Conservation (phyloP, 1,140 invertebrate species). For the Paralvinella palmiformis region DNA sequence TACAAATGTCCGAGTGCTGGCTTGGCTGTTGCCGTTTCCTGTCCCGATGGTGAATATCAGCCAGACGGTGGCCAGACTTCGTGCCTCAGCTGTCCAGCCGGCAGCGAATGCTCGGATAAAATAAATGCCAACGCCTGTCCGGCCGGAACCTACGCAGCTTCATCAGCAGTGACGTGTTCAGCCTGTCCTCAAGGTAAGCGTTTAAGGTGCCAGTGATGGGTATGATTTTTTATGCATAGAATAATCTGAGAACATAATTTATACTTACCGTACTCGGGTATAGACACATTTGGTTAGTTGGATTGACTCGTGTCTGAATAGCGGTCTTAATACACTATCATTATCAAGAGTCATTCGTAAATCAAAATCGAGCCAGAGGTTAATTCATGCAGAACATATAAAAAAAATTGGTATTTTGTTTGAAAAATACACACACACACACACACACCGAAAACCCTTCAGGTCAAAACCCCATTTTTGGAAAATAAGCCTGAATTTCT, state of each 20-base stretch:
- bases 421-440: no score
- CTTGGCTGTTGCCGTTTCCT: slow-evolving; percentile 25
- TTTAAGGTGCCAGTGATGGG: background rate
- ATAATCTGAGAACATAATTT: background rate
- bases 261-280: background rate
- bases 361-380: background rate
- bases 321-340: background rate
- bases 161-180: slow-evolving; percentile 26
- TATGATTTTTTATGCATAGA: background rate
- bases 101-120: slow-evolving; percentile 37
- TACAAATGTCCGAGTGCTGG: slow-evolving; percentile 34
- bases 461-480: no score
- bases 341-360: background rate
- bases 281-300: background rate
- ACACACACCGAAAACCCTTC: no score
- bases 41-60: slow-evolving; percentile 20
- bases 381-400: no score
- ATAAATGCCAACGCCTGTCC: slow-evolving; percentile 30
- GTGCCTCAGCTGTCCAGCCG: slow-evolving; percentile 32
- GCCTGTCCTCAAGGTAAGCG: slow-evolving; percentile 34
- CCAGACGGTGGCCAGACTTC: slow-evolving; percentile 21
- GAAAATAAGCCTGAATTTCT: no score
- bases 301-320: background rate
- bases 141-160: slow-evolving; percentile 28
- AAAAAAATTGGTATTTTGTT: no score